Base-by-base conservation (phyloP, 2,113 vertebrate species). In the Sialia sialis region DNA sequence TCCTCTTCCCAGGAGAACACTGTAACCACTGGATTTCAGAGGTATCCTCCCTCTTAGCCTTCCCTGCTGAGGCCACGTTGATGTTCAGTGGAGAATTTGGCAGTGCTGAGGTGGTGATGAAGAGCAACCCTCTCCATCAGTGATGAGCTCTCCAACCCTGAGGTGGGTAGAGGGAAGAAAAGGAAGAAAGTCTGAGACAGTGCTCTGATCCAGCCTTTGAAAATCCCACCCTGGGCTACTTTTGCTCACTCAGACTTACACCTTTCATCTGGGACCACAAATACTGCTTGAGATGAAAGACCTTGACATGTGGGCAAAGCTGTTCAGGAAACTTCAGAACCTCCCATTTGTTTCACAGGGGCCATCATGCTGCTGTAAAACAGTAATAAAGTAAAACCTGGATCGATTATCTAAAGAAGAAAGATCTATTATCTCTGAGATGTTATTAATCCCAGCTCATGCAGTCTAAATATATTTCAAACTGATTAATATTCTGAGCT, bases 381-480 rank as follows among this genome's bases (percentile, higher is more conserved):
- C 13, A 67, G 55, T 64, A 91, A 93, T 81, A 78, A 93, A 88
- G 52, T 44, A 78, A 93, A 95, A 79, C 60, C 68, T 82, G 60
- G 72, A 84, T 93, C 1, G 23, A 90, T 95, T 91, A 95, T 91
- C 72, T 91, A 68, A 94, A 89, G 91, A 77, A 77, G 81, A 73
- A 90, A 86, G 84, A 76, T 86, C 49, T 85, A 26, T 95, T 94
- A 69, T 90, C 49, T 77, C 66, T 79, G 86, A 8, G 26, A 79
- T 2, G 2, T 92, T 95, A 87, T 84, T 93, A 89, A 87, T 95
- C 62, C 84, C 72, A 84, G 46, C 64, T 92, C 55, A 84, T 90
- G 52, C 91, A 84, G n/a, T 70, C 79, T 94, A 90, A 92, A 86
- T 94, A 81, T 95, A 86, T 94, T 93, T 94, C 88, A 93, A 74